Conservation (phyloP, 1,140 invertebrate genomes). For the Scaptomyza graminum region DNA sequence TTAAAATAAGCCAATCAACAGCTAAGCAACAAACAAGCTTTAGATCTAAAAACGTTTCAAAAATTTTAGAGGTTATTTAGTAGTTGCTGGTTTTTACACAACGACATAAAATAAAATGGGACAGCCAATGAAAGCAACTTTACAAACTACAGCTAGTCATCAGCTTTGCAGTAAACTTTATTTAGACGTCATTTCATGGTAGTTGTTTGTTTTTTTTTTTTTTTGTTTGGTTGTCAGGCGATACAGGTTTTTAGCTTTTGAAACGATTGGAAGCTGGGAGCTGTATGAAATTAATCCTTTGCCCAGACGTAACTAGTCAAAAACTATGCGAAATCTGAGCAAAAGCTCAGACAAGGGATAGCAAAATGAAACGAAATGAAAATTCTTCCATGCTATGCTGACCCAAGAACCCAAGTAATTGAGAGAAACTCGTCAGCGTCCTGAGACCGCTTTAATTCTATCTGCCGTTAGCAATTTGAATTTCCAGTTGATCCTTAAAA, state of each 20-base stretch:
- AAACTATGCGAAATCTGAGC: constrained; percentile 22
- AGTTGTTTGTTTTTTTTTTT: not conserved
- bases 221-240: constrained; percentile 11
- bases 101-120: constrained; percentile 6
- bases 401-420: constrained; percentile 14
- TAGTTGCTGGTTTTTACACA: not conserved
- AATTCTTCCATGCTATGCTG: constrained; percentile 21
- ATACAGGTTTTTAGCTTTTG: constrained; percentile 1
- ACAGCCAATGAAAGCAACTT: constrained; percentile 9
- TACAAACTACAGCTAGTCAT: not conserved
- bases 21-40: constrained; percentile 48
- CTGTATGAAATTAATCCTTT: not conserved
- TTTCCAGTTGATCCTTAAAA: constrained; percentile 13
- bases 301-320: not conserved
- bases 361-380: constrained; percentile 49
- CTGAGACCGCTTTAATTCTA: not conserved
- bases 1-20: constrained; percentile 58
- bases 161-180: not conserved
- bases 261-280: constrained; percentile 2
- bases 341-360: constrained; percentile 26
- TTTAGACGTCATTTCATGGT: not conserved
- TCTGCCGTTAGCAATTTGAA: constrained; percentile 22
- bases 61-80: constrained; percentile 5
- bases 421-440: constrained; percentile 4
- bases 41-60: constrained; percentile 33